Evolutionary conservation across 1,140 invertebrate genomes (phyloP), one percentile per base, ranked within the genome.

Genomic region (Heliconius himera): DNA sequence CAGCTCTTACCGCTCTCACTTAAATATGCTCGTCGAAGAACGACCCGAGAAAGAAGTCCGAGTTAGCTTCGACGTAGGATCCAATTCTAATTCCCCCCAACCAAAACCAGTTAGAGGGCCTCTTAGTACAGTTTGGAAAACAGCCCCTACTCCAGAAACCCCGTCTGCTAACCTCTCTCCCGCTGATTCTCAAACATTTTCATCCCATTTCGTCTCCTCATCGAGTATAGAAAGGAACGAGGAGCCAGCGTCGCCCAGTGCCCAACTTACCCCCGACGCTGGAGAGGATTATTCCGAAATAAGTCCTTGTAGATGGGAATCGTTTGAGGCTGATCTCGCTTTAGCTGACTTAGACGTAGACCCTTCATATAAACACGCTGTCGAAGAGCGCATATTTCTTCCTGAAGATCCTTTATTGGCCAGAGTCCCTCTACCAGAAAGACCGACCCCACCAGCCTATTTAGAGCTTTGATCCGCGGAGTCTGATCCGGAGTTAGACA

Each of bases 111-210:
- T 85, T 41, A 89, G 91, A 83, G 92, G 90, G 11, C 92, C 90
- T 49, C 84, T 92, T 18, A 94, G 87, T 82, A 87, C 89, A 16
- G 91, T 91, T 29, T 95, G 90, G 94, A 92, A 87, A 88, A 93
- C 89, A 6, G 91, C 90, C 51, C 95, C 95, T 51, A 96, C 95
- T 13, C 95, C 95, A 9, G 95, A 96, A 82, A 96, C 95, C 1
- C 95, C 95, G 16, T 94, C 94, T n/a, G 95, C 95, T 22, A 96
- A 96, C 83, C 91, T 96, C 4, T 96, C 95, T 9, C 95, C 95
- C 75, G 95, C 93, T 70, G 95, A 95, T 73, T 95, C 92, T 60
- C 95, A 95, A 86, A 95, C 95, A 46, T 95, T 95, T 83, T 95
- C 95, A 26, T 95, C 95, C n/a, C 95, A 95, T 87, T 95, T 95